Percentiles rank a stretch among this genome's conserved stretches.
These are phyloP conservation scores for Melanostigma gelatinosum DNA, from an alignment of 2,113 vertebrate species.

Conservation along the genomic window DNA sequence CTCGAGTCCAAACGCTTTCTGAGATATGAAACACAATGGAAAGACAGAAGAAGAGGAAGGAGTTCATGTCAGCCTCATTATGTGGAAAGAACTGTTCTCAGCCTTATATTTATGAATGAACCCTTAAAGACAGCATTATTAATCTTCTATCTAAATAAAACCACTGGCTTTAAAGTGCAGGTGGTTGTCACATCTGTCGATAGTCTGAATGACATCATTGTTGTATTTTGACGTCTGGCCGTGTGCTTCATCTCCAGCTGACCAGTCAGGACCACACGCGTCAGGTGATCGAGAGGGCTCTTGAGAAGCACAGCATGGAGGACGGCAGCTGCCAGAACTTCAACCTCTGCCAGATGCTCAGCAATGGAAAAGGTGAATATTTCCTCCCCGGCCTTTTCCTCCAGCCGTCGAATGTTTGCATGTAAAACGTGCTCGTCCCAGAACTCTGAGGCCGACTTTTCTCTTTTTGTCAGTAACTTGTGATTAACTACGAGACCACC, in stretches of 20 bases:
- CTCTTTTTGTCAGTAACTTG: neutral
- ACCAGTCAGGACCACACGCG: constrained; percentile 92
- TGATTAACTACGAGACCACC: neutral
- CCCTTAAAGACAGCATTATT: neutral
- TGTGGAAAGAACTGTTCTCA: neutral
- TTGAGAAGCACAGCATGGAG: constrained; percentile 89
- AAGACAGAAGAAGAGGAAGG: neutral
- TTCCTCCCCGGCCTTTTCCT: neutral
- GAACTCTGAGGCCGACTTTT: neutral
- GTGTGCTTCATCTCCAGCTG: constrained; percentile 77
- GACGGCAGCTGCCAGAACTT: constrained; percentile 76
- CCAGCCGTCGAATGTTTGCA: neutral
- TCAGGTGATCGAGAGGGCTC: constrained; percentile 86
- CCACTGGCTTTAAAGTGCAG: neutral
- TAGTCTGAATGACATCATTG: neutral
- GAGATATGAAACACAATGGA: neutral
- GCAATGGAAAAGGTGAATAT: constrained; percentile 83
- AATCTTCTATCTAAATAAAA: neutral
- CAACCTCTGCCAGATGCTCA: constrained; percentile 86
- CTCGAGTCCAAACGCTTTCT: neutral
- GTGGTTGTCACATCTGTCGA: neutral
- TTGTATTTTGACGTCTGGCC: neutral
- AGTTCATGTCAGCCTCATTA: neutral
- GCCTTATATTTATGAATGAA: neutral
- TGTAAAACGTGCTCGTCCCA: neutral